Conservation (phyloP, 2,888 invertebrate genomes). For the Parnassius orleans region DNA sequence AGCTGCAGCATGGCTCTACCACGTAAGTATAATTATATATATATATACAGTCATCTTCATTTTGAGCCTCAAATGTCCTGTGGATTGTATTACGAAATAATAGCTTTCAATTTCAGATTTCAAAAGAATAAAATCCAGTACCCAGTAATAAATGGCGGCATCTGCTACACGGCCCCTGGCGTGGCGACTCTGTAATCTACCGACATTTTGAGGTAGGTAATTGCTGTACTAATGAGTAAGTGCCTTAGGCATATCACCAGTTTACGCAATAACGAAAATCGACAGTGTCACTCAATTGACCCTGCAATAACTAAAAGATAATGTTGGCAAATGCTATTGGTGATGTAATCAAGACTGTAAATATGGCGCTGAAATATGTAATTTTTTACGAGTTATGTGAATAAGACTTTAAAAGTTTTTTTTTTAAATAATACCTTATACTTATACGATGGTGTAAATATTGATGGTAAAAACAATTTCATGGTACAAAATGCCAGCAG, state of each 20-base stretch:
- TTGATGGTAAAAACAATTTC: too few species aligned
- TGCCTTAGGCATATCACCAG: constrained; percentile 70
- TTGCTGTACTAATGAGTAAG: constrained; percentile 69
- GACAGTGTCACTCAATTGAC: constrained; percentile 56
- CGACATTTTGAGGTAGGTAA: constrained; percentile 72
- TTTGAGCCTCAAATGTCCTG: constrained; percentile 4
- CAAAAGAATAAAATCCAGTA: constrained; percentile 45
- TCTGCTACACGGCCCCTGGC: constrained; percentile 65
- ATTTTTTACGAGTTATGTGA: too few species aligned
- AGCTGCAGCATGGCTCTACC: too few species aligned
- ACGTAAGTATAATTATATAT: too few species aligned
- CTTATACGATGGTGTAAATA: too few species aligned
- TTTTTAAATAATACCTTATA: too few species aligned
- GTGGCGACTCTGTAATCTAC: constrained; percentile 66
- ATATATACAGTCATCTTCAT: background rate
- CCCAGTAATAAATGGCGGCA: constrained; percentile 57
- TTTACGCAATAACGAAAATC: constrained; percentile 64
- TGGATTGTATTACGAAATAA: constrained; percentile 28
- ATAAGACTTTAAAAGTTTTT: too few species aligned
- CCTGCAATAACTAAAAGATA: background rate
- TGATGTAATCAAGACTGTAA: too few species aligned
- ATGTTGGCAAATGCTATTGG: constrained; percentile 8
- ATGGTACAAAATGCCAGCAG: too few species aligned
- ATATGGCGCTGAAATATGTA: too few species aligned
- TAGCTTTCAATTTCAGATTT: constrained; percentile 49